Evolutionary conservation across 2,888 invertebrate genomes (phyloP), one percentile per base, ranked within the genome.

Genomic region (Seira sanloemensis): DNA sequence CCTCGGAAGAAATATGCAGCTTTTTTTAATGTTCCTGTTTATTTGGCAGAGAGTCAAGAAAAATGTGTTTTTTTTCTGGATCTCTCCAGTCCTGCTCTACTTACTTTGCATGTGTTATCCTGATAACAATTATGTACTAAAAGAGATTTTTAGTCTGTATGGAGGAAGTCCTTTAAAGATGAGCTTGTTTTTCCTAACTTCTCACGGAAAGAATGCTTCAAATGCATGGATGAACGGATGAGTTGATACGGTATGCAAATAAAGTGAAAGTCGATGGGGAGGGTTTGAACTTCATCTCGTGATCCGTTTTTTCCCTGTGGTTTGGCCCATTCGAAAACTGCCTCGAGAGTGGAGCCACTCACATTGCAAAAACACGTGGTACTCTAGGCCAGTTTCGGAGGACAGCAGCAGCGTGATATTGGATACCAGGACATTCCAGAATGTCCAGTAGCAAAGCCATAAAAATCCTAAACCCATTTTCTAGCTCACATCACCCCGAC

Each of bases 91-190:
- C 62, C 62, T 23, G 62, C 62, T 62, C 62, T 62, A 62, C 21
- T 62, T 62, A 2, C 21, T 21, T 62, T 62, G 16, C 4, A 21
- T 62, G 19, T 58, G 2, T 12, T 2, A 21, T 62, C 21, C 23
- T 62, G 62, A 62, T 62, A 62, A 62, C 62, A 62, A 62, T 62
- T 62, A 62, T 21, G 62, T 9, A 21, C 62, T n/a, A n/a, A 62
- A 62, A 23, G 21, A 12, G 12, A 62, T 21, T 62, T 62, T 62
- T 62, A 21, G n/a, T n/a, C n/a, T n/a, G n/a, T n/a, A n/a, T n/a
- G 12, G 62, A 12, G 62, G 21, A 62, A 62, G 7, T 62, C 19
- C 21, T 62, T 12, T 2, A 2, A 62, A 62, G 21, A 62, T 21
- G 19, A 62, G 62, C 62, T 62, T 21, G 21, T 21, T 21, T 19